Conservation (phyloP, 1,140 invertebrate genomes). For the Drosophila arizonae region DNA sequence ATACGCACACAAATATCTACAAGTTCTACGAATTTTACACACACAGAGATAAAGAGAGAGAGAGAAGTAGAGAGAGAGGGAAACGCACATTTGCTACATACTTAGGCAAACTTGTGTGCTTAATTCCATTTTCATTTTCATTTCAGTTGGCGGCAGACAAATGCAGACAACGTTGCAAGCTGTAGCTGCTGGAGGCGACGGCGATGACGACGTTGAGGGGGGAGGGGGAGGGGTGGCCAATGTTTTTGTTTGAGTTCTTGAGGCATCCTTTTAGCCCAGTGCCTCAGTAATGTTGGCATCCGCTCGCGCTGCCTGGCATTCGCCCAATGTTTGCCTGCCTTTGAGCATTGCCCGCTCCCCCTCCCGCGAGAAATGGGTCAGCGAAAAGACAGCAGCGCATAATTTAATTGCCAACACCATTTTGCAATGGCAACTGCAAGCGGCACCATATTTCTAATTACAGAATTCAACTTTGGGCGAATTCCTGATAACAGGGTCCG, state of each 20-base stretch:
- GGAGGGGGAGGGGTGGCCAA: neutral
- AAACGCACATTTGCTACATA: constrained; percentile 7
- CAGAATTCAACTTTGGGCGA: constrained; percentile 10
- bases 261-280: constrained; percentile 41
- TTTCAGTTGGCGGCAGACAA: constrained; percentile 36
- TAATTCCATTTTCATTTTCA: constrained; percentile 77
- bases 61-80: too few relatives aligned
- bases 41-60: neutral
- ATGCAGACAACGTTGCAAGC: constrained; percentile 35
- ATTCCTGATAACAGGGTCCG: neutral
- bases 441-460: constrained; percentile 5
- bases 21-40: constrained; percentile 20
- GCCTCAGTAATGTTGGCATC: constrained; percentile 23
- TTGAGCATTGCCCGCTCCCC: constrained; percentile 18
- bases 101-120: constrained; percentile 54
- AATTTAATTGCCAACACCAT: constrained; percentile 25
- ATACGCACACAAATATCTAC: constrained; percentile 24
- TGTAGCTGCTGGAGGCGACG: neutral
- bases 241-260: constrained; percentile 61
- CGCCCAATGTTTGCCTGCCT: constrained; percentile 12
- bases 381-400: constrained; percentile 22
- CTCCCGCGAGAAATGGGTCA: constrained; percentile 53
- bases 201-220: neutral
- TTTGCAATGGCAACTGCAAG: neutral
- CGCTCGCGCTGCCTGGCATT: constrained; percentile 10